phyloP scores from a whole-genome alignment of 2,888 invertebrate genomes.

The Epiblema foenella region DNA sequence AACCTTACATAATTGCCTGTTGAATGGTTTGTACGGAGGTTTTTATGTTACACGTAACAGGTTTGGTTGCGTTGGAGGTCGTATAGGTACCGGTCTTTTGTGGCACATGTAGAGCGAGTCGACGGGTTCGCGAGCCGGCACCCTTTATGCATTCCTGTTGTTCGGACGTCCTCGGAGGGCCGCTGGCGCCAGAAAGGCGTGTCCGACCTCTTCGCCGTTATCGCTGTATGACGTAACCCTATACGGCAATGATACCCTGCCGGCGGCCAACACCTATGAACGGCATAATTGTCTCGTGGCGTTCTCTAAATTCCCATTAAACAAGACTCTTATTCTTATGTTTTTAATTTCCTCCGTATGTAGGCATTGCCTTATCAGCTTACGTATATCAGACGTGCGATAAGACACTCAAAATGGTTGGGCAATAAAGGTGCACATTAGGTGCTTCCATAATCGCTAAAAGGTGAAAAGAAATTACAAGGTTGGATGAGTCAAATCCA shows the following conservation, averaged over 20 bases:
- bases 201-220: constrained; percentile 73
- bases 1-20: constrained; percentile 60
- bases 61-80: constrained; percentile 82
- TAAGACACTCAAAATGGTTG: constrained; percentile 53
- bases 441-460: constrained; percentile 26
- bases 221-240: constrained; percentile 79
- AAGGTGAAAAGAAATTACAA: constrained; percentile 33
- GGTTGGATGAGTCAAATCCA: constrained; percentile 42
- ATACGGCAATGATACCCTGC: constrained; percentile 52
- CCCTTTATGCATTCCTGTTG: constrained; percentile 73
- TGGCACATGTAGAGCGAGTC: constrained; percentile 77
- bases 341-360: constrained; percentile 55
- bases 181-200: constrained; percentile 79
- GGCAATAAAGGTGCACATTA: constrained; percentile 33
- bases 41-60: constrained; percentile 80
- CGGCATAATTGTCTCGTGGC: constrained; percentile 48
- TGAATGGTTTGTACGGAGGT: constrained; percentile 61
- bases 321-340: constrained; percentile 39
- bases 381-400: constrained; percentile 61
- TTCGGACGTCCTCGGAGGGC: constrained; percentile 73
- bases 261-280: constrained; percentile 51
- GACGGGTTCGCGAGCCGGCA: constrained; percentile 66
- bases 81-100: constrained; percentile 74
- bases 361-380: constrained; percentile 62
- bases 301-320: constrained; percentile 19